Conservation (phyloP, 2,888 invertebrate genomes). For the Bellardia bayeri region DNA sequence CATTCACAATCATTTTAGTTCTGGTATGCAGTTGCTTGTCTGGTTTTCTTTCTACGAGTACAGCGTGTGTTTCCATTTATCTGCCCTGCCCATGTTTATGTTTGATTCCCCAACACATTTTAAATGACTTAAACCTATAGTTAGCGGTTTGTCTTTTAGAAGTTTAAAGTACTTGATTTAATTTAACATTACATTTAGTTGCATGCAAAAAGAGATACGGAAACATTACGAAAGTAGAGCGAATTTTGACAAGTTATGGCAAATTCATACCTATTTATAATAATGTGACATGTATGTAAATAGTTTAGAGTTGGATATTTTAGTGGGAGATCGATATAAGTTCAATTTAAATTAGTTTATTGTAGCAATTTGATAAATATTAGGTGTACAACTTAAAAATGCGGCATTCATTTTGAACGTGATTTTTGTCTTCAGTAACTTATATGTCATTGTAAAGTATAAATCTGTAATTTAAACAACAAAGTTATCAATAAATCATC, state of each 20-base stretch:
- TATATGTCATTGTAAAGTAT: too few species aligned
- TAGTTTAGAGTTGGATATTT: background rate
- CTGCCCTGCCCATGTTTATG: slow-evolving; percentile 26
- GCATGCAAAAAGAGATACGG: slow-evolving; percentile 11
- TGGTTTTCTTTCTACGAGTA: slow-evolving; percentile 9
- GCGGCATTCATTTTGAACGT: too few species aligned
- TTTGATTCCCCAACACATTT: slow-evolving; percentile 5
- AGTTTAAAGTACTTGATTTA: slow-evolving; percentile 52
- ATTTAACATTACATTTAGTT: slow-evolving; percentile 48
- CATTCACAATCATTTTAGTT: slow-evolving; percentile 32
- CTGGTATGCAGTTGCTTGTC: slow-evolving; percentile 17
- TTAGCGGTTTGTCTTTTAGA: slow-evolving; percentile 57
- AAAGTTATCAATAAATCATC: too few species aligned
- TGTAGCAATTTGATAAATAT: background rate
- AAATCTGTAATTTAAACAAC: too few species aligned
- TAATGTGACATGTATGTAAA: background rate
- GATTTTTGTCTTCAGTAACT: too few species aligned
- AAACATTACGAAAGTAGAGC: background rate
- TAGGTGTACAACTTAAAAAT: too few species aligned
- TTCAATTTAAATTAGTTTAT: too few species aligned
- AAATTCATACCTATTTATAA: background rate
- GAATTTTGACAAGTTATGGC: background rate
- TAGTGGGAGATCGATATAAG: too few species aligned
- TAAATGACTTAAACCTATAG: slow-evolving; percentile 41
- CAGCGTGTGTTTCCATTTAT: slow-evolving; percentile 9